Base-by-base conservation (phyloP, 2,797 vertebrate species). In the Rhabdophis nuchalis region DNA sequence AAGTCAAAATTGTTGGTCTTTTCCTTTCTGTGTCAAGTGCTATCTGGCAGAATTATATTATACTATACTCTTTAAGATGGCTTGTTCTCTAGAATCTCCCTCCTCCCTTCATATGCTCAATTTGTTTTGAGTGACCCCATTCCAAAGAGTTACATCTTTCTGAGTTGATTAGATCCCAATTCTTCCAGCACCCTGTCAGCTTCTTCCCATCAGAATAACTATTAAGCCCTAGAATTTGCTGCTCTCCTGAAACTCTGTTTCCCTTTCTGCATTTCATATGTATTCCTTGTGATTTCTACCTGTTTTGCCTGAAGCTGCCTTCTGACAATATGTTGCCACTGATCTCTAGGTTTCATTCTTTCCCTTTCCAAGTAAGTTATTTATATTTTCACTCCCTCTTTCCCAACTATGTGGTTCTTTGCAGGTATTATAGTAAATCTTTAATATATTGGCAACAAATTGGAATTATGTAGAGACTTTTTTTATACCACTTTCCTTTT, bases 101-200 rank as follows among this genome's bases (percentile, higher is more conserved):
- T 13, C 61, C 20, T 56, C 41, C 29, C 77, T 53, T 10, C 25
- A 92, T 90, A 93, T 86, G 95, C 95, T 95, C 60, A 87, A 92
- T 96, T 97, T 96, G 96, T 97, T 95, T 95, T 95, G 95, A 93
- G 96, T 96, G 61, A 95, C 5, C 89, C 87, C 94, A 32, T 95
- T 96, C 93, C 64, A 93, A 95, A 91, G 29, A 95, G 92, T 95
- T 94, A 94, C 92, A 94, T 91, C 56, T 58, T 88, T 0, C 1
- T 86, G 96, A 95, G 97, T 93, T 97, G 96, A 97, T 97, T 95
- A 97, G 93, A 96, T 94, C 93, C 96, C 96, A 97, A 97, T 97
- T 97, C 91, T 96, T 97, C 94, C 96, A 96, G 96, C 96, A 96
- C 92, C 92, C 94, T 97, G 96, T 97, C 97, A 97, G 93, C 92